These are phyloP conservation scores for Anguilla marmorata DNA, from an alignment of 2,797 vertebrate genomes.

Conservation along the genomic window DNA sequence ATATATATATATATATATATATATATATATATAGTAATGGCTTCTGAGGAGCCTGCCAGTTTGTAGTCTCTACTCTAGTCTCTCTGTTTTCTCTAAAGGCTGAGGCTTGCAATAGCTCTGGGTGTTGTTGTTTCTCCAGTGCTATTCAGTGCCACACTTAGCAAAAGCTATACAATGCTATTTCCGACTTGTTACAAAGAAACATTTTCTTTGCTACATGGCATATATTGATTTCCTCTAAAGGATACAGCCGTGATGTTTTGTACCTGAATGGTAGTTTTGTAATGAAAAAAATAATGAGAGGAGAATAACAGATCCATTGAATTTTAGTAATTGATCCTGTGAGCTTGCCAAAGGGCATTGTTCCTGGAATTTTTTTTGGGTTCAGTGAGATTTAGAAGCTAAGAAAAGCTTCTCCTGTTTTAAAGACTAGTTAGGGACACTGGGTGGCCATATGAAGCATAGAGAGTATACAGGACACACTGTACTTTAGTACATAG, in stretches of 20 bases:
- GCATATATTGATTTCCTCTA: background rate
- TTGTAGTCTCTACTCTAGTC: background rate
- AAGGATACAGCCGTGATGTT: background rate
- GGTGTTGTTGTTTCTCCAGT: background rate
- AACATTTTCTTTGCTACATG: constrained; percentile 23
- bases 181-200: constrained; percentile 1
- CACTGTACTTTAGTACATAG: background rate
- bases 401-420: background rate
- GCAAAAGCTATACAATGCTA: background rate
- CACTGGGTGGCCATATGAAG: background rate
- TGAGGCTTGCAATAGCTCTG: constrained; percentile 24
- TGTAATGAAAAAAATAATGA: background rate
- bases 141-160: constrained; percentile 11
- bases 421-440: background rate
- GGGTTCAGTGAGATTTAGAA: background rate
- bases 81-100: constrained; percentile 27
- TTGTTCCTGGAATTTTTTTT: background rate
- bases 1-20: no score
- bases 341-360: background rate
- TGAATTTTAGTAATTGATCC: background rate
- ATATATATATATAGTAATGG: constrained; percentile 12
- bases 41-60: constrained; percentile 4
- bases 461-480: background rate
- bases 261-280: constrained; percentile 1
- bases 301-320: background rate